Evolutionary conservation across 2,888 invertebrate genomes (phyloP), one percentile per base, ranked within the genome.

Genomic region (Drosophila borealis): DNA sequence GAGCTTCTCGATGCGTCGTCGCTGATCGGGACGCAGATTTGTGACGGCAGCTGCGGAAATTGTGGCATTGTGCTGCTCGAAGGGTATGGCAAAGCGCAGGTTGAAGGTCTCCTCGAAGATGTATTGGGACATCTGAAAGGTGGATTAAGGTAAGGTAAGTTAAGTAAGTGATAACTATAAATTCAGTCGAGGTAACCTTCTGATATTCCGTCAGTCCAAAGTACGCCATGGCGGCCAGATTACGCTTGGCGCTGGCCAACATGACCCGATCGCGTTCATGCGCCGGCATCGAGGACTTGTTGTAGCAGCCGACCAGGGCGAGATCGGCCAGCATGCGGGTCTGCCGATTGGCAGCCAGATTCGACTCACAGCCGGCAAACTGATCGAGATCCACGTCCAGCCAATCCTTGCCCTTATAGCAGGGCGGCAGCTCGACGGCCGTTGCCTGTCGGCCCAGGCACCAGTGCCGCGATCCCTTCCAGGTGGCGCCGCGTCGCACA

Each of bases 271-370:
- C 96, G 39, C 96, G 94, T 88, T 97, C 97, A 11, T 94, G 93
- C 53, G 94, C 93, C 53, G 96, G 94, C 93, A 97, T 95, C 78
- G 95, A 94, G 51, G 95, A 95, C 81, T 95, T 96, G 91, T 99
- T 97, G 93, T 99, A 99, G 93, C 99, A 99, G 63, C 98, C 98
- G 39, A 99, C 96, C 53, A 98, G 94, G 64, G 97, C 97, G 77
- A 99, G 94, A 93, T 99, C 98, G 14, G 99, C 97, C 89, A 99
- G 92, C 99, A 99, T 99, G 80, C 99, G 94, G 3, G 99, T 99
- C 93, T 99, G 99, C 70, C 99, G 94, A 93, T 99, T 99, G 90
- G 96, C 96, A 19, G 99, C 99, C 90, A 99, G 94, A 94, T 99
- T 99, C 92, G 96, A 96, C 5, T 96, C 95, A 91, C 99, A 99